Base-by-base conservation (phyloP, 2,888 invertebrate genomes). In the Caenorhabditis panamensis region DNA sequence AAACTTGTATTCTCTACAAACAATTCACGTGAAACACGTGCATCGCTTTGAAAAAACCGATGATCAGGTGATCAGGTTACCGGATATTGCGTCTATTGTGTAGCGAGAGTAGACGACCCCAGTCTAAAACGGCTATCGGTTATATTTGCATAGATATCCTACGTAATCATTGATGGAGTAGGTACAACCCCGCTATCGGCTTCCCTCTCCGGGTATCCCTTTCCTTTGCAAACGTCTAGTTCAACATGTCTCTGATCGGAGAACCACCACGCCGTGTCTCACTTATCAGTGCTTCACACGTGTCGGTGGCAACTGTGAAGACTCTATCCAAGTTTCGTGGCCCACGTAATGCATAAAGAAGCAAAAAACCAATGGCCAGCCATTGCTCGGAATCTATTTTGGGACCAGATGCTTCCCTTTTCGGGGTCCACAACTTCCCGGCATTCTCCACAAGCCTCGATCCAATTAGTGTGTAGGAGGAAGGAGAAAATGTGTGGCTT, bases 401-500 rank as follows among this genome's bases (percentile, higher is more conserved):
- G 8, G 63, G 56, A 49, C n/a, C 56, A 61, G 61, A 69, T 69
- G 69, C 69, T 72, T 72, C 58, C 72, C 63, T 63, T 63, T 72
- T 53, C 54, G 37, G 44, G 41, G 75, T 66, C 66, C 59, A 59
- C 75, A 75, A 75, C 75, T 75, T 75, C 31, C 56, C 53, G 63
- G 58, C 66, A 75, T 75, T 75, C 66, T 75, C 54, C 51, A 56
- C 73, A 66, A 59, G 66, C 59, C 75, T 75, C 66, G 51, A 75
- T 75, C 66, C 75, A 75, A 75, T 75, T 75, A 75, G 75, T 75
- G 75, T 67, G 66, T 66, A 75, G 75, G 75, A 75, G 66, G 66
- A 66, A 22, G 37, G 22, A 59, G 75, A 75, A 54, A 66, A 75
- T 66, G 66, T 41, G 66, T 75, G 75, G 64, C 22, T 75, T 64